phyloP scores from a whole-genome alignment of 2,113 vertebrate genomes.

The Sturnus vulgaris region DNA sequence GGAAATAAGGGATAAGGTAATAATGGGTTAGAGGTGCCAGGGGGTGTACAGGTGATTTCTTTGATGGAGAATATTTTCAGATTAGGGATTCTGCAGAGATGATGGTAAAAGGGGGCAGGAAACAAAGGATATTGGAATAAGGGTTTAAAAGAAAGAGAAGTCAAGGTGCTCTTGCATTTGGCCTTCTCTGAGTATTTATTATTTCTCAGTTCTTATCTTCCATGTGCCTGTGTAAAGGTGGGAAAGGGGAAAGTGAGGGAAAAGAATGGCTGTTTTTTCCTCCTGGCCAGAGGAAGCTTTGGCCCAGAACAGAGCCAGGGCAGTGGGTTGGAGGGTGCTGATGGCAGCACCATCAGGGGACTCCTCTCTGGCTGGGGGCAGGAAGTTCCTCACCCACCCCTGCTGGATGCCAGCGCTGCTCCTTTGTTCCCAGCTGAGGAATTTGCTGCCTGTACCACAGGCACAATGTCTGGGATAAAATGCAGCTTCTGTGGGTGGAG shows the following conservation, averaged over 20 bases:
- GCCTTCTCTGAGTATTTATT: background rate
- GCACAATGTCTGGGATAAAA: background rate
- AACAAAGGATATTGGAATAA: background rate
- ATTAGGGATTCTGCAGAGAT: background rate
- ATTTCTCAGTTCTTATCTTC: background rate
- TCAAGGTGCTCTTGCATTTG: background rate
- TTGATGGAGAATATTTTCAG: background rate
- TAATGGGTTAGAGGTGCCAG: background rate
- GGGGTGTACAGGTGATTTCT: background rate
- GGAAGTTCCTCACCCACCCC: background rate
- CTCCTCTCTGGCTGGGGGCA: background rate
- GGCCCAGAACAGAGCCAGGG: background rate
- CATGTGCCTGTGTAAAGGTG: background rate
- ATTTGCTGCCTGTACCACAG: constrained; percentile 11
- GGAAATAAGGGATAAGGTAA: background rate
- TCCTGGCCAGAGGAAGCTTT: background rate
- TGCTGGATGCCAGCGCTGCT: background rate
- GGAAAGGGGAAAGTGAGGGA: background rate
- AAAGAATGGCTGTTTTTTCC: background rate
- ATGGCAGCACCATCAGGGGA: background rate
- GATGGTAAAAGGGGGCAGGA: background rate
- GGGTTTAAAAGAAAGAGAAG: background rate
- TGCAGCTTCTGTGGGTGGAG: constrained; percentile 13
- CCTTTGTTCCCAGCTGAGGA: constrained; percentile 25
- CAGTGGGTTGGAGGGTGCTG: background rate